Conservation (phyloP, 1,140 invertebrate species). For the Cephus cinctus region DNA sequence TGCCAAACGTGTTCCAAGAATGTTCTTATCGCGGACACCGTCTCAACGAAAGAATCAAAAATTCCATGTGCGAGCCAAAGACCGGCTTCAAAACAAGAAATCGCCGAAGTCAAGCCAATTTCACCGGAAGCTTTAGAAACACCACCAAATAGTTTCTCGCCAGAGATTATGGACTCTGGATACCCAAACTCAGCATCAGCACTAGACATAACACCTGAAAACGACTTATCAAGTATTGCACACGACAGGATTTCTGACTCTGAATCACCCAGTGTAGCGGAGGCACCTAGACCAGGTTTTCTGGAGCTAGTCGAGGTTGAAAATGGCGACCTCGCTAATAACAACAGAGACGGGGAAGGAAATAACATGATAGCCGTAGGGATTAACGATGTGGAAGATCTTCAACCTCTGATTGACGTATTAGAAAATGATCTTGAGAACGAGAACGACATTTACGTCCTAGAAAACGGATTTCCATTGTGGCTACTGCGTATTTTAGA, state of each 20-base stretch:
- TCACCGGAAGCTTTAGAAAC: slow-evolving; percentile 24
- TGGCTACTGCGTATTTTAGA: slow-evolving; percentile 41
- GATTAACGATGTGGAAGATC: slow-evolving; percentile 27
- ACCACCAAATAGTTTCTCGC: slow-evolving; percentile 34
- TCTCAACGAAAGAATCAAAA: too few species aligned
- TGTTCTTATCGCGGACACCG: too few species aligned
- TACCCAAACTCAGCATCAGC: slow-evolving; percentile 54
- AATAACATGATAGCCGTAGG: slow-evolving; percentile 50
- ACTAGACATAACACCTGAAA: slow-evolving; percentile 45
- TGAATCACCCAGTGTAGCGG: slow-evolving; percentile 32
- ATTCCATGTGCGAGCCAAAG: too few species aligned
- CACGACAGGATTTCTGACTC: slow-evolving; percentile 34
- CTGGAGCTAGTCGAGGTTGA: slow-evolving; percentile 42
- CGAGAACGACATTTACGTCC: slow-evolving; percentile 45
- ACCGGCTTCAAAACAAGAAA: slow-evolving; percentile 3
- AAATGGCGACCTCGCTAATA: slow-evolving; percentile 60
- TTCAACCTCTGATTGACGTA: slow-evolving; percentile 34
- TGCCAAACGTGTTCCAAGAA: background rate
- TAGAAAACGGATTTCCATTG: slow-evolving; percentile 39
- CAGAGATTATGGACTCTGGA: slow-evolving; percentile 54
- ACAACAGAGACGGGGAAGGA: slow-evolving; percentile 58
- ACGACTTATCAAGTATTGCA: slow-evolving; percentile 34
- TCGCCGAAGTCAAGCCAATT: slow-evolving; percentile 16
- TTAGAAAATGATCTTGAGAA: slow-evolving; percentile 42
- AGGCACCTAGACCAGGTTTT: slow-evolving; percentile 29